These are phyloP conservation scores for Dipodomys merriami DNA, from an alignment of 2,113 vertebrate genomes.

Conservation along the genomic window DNA sequence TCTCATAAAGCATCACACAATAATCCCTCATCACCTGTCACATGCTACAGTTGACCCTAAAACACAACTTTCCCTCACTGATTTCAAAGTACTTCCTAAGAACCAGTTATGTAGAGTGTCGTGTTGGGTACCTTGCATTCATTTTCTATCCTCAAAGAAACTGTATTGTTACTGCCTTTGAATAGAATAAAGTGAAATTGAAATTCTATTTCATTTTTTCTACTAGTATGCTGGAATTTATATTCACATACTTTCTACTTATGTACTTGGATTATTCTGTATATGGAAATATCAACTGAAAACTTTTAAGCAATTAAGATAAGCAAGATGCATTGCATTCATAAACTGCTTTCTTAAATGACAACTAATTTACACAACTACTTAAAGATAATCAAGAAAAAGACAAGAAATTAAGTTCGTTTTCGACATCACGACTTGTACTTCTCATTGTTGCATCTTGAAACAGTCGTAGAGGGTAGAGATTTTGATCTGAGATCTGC, in stretches of 20 bases:
- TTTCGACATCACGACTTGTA: too few species aligned
- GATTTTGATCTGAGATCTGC: background rate
- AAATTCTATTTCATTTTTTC: background rate
- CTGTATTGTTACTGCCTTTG: background rate
- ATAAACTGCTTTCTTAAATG: too few species aligned
- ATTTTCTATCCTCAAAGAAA: background rate
- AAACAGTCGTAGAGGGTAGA: background rate
- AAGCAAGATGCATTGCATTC: too few species aligned
- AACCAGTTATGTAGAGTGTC: background rate
- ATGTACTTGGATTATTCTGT: background rate
- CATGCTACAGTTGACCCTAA: background rate
- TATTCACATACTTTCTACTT: background rate
- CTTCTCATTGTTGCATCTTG: too few species aligned
- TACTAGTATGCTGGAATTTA: background rate
- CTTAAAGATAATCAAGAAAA: background rate
- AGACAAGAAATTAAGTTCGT: background rate
- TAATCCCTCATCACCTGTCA: background rate
- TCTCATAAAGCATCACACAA: background rate
- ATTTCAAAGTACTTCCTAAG: background rate
- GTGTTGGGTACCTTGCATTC: rapidly evolving
- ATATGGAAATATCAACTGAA: background rate
- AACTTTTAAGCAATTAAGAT: background rate
- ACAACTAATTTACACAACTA: too few species aligned
- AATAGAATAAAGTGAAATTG: background rate
- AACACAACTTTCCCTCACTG: background rate